These are phyloP conservation scores for Oligia latruncula DNA, from an alignment of 2,888 invertebrate species.

Conservation along the genomic window DNA sequence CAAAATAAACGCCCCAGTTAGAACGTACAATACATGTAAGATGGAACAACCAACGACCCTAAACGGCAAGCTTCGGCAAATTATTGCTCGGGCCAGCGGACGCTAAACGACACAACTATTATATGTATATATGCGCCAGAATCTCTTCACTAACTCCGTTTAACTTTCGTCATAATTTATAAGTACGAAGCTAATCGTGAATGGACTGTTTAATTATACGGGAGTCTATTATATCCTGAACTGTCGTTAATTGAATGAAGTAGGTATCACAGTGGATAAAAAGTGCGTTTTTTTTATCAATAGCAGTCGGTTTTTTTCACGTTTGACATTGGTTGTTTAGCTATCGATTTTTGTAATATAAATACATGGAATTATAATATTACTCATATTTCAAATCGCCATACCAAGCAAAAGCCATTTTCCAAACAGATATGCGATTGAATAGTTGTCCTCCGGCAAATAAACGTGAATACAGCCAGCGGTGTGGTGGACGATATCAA, in stretches of 20 bases:
- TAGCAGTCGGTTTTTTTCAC: neutral
- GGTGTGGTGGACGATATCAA: slow-evolving; percentile 20
- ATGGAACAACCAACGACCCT: slow-evolving; percentile 17
- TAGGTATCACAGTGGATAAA: neutral
- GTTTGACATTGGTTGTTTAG: too few relatives aligned
- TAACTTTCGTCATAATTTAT: slow-evolving; percentile 49
- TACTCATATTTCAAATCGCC: neutral
- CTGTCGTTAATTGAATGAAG: slow-evolving; percentile 1
- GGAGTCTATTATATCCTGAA: slow-evolving; percentile 22
- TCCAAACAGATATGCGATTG: neutral
- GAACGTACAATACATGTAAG: slow-evolving; percentile 18
- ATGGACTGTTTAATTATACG: slow-evolving; percentile 35
- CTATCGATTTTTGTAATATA: neutral
- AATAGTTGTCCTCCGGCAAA: slow-evolving; percentile 13
- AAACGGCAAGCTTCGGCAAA: slow-evolving; percentile 28
- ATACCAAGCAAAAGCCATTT: neutral
- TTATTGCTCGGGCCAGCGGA: slow-evolving; percentile 32
- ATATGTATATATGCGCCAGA: slow-evolving; percentile 8
- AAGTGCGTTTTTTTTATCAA: neutral
- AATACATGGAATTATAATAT: neutral
- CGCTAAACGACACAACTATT: slow-evolving; percentile 34
- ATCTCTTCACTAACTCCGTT: slow-evolving; percentile 28
- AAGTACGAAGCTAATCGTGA: slow-evolving; percentile 36
- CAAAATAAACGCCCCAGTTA: slow-evolving; percentile 2
- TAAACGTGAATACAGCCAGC: slow-evolving; percentile 25